These are phyloP conservation scores for Amphiprion clarkii DNA, from an alignment of 2,797 vertebrate genomes.

Conservation along the genomic window DNA sequence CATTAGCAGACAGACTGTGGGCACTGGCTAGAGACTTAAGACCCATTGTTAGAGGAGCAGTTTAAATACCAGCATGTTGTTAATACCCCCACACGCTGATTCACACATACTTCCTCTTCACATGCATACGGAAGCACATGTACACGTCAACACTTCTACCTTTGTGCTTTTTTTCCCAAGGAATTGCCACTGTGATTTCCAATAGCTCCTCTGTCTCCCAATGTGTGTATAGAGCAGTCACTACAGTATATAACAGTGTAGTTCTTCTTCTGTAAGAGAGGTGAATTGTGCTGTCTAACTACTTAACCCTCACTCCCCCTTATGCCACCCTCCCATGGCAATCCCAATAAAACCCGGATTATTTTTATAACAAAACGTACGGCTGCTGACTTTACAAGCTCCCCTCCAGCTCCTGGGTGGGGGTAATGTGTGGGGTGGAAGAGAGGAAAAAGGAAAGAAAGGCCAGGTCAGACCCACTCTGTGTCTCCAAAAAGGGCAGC, in stretches of 20 bases:
- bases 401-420: conserved; percentile 63
- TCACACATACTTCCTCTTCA: conserved; percentile 71
- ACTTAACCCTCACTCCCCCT: conserved; percentile 64
- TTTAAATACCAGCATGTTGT: conserved; percentile 80
- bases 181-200: conserved; percentile 64
- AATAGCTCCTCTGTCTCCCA: conserved; percentile 66
- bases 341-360: conserved; percentile 86
- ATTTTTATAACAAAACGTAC: conserved; percentile 82
- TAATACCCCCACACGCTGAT: conserved; percentile 77
- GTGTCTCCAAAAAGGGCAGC: conserved; percentile 72
- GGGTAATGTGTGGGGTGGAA: conserved; percentile 10
- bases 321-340: conserved; percentile 66
- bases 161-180: conserved; percentile 66
- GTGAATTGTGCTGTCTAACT: conserved; percentile 81
- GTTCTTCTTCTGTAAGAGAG: conserved; percentile 72
- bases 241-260: conserved; percentile 73
- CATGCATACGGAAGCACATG: conserved; percentile 49
- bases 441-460: conserved; percentile 55
- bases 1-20: conserved; percentile 68
- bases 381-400: conserved; percentile 83
- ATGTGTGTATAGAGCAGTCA: conserved; percentile 19
- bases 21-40: conserved; percentile 71
- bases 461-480: conserved; percentile 67
- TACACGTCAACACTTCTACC: conserved; percentile 62
- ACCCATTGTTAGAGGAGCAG: conserved; percentile 75